Percentiles rank a stretch among this genome's conserved stretches.
phyloP scores from a whole-genome alignment of 2,797 vertebrate species.

The Molothrus ater region DNA sequence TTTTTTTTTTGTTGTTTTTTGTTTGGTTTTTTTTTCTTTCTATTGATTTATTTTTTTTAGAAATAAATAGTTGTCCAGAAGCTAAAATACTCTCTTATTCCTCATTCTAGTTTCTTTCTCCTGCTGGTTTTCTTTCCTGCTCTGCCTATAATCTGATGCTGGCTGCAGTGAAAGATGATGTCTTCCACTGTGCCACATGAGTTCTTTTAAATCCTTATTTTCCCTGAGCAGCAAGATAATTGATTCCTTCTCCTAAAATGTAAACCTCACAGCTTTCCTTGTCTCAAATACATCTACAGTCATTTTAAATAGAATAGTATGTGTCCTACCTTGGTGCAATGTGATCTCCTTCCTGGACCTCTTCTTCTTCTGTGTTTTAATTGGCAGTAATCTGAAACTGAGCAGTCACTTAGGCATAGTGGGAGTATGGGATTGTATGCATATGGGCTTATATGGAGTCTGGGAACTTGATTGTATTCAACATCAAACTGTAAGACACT shows the following conservation, averaged over 20 bases:
- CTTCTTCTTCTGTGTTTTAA: constrained; percentile 1
- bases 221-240: not conserved
- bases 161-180: not conserved
- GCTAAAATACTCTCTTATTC: not conserved
- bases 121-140: not conserved
- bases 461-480: not conserved
- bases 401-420: not conserved
- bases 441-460: not conserved
- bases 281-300: not conserved
- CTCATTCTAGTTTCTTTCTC: not conserved
- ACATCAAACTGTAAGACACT: not conserved
- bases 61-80: not conserved
- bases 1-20: not conserved
- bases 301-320: not conserved
- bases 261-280: not conserved
- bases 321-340: not conserved
- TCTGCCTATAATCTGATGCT: not conserved
- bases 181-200: not conserved
- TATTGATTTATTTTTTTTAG: not conserved
- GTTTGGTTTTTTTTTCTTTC: not conserved
- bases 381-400: constrained; percentile 10
- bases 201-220: not conserved
- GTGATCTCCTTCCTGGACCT: not conserved
- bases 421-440: not conserved
- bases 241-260: not conserved